Base-by-base conservation (phyloP, 2,797 vertebrate genomes). In the Furcifer pardalis region DNA sequence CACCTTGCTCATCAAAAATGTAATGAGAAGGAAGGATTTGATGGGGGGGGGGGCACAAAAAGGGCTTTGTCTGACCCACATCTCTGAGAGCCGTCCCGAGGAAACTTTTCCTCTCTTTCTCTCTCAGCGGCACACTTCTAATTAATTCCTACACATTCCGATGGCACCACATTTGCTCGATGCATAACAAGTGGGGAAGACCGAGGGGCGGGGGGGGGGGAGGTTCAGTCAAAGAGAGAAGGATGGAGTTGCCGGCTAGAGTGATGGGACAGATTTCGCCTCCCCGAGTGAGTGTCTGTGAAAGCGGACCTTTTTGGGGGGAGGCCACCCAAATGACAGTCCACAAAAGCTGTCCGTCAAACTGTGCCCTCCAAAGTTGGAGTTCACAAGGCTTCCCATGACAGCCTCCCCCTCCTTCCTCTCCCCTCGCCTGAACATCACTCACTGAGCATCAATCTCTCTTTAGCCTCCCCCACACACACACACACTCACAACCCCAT, bases 291-390 rank as follows among this genome's bases (percentile, higher is more conserved):
- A 97, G 97, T 97, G 97, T 98, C 98, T 98, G 95, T 98, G 98
- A 98, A 98, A 98, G 96, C 95, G 96, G 95, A 97, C 97, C 97
- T 98, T 98, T 81, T 68, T 13, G 97, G 98, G 98, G 97, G 96
- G 97, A 96, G 85, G 96, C 1, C 52, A 56, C 52, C 1, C 15
- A 19, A 96, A 96, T 97, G 94, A 96, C 95, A 91, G 94, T 94
- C 97, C 97, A 99, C 98, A 99, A 99, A 99, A 98, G 97, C 98
- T 99, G 98, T 99, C 98, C 98, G 98, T 99, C 98, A 98, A n/a
- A 94, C 95, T 94, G 84, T 96, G 97, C 97, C 97, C 97, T 81
- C 97, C 94, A 97, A 97, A 98, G 98, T 97, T 97, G 92, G 98
- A 97, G 98, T 98, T 99, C 97, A 97, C 96, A 97, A 95, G 95